phyloP scores from a whole-genome alignment of 2,888 invertebrate genomes.

The Cephus nigrinus region DNA sequence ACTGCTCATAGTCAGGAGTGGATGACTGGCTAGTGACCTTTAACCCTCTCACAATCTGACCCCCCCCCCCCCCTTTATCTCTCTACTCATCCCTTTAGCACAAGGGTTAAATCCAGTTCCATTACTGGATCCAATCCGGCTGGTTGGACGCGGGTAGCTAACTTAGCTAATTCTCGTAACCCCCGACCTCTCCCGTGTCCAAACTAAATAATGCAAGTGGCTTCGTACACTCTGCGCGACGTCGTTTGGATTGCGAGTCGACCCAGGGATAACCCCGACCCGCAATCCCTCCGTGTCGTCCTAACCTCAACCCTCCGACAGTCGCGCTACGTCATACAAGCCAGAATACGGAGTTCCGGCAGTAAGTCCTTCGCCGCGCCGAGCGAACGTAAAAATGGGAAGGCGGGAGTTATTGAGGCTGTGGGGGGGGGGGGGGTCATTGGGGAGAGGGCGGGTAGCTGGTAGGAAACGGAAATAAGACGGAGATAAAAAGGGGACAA shows the following conservation, averaged over 20 bases:
- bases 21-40: background rate
- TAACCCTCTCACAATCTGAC: background rate
- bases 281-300: conserved; percentile 4
- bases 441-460: conserved; percentile 30
- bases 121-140: conserved; percentile 47
- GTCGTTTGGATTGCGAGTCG: background rate
- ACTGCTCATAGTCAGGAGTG: background rate
- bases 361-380: conserved; percentile 49
- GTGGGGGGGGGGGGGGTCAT: conserved; percentile 21
- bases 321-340: conserved; percentile 20
- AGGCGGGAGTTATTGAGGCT: conserved; percentile 22
- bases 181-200: conserved; percentile 18
- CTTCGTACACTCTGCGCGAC: background rate
- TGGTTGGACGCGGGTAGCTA: conserved; percentile 45
- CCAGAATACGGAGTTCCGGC: conserved; percentile 37
- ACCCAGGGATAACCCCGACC: background rate
- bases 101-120: conserved; percentile 50
- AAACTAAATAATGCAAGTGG: conserved; percentile 18
- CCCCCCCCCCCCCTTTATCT: background rate
- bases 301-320: conserved; percentile 10
- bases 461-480: conserved; percentile 24
- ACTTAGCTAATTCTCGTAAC: conserved; percentile 49
- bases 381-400: conserved; percentile 55
- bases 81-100: conserved; percentile 15
- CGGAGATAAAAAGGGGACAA: background rate